Conservation (phyloP, 2,113 vertebrate species). For the Vulpes vulpes region DNA sequence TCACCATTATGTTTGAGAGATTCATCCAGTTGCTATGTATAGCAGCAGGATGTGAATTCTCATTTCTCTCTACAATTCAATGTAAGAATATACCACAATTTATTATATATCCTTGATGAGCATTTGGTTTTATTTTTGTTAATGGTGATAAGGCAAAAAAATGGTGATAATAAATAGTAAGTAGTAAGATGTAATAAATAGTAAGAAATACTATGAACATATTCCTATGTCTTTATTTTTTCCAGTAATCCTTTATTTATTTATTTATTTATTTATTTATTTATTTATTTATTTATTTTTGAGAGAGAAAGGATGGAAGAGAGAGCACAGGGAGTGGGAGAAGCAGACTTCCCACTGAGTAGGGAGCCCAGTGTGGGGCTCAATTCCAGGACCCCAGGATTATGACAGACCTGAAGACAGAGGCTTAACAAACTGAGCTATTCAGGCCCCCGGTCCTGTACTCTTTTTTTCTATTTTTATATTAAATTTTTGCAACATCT, state of each 20-base stretch:
- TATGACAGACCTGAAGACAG: too few species aligned
- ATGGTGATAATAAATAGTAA: neutral
- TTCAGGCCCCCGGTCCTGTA: too few species aligned
- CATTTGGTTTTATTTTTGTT: neutral
- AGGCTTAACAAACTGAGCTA: too few species aligned
- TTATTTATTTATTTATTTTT: too few species aligned
- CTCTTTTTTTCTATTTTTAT: neutral
- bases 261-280: too few species aligned
- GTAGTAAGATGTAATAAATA: neutral
- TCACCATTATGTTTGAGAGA: neutral
- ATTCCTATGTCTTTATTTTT: neutral
- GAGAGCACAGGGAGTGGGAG: too few species aligned
- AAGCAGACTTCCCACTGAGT: too few species aligned
- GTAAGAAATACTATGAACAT: neutral
- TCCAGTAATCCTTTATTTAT: neutral
- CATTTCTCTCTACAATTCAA: neutral
- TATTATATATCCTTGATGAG: neutral
- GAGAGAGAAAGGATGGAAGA: too few species aligned
- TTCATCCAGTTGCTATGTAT: neutral
- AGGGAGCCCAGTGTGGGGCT: too few species aligned
- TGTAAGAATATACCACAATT: neutral
- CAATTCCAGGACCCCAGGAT: too few species aligned
- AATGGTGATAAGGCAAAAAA: too few species aligned
- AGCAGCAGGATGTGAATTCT: neutral
- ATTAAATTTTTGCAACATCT: neutral